phyloP scores from a whole-genome alignment of 1,140 invertebrate genomes.

The Aphaenogaster ashmeadi region DNA sequence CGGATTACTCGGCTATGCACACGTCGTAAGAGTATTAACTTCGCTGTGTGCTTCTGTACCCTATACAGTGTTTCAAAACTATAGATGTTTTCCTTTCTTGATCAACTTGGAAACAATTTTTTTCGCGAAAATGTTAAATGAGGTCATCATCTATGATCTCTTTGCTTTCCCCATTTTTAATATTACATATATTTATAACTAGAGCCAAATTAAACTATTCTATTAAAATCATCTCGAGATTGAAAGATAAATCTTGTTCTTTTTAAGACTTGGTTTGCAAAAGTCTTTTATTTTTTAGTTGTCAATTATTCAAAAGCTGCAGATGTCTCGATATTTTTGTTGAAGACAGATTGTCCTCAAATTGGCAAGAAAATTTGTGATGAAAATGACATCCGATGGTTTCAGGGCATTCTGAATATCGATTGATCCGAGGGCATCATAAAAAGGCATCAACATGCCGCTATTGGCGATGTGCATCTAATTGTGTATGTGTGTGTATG shows the following conservation, averaged over 20 bases:
- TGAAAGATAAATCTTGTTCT: not conserved
- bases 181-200: not conserved
- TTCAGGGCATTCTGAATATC: constrained; percentile 2
- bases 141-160: not conserved
- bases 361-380: not conserved
- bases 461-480: not conserved
- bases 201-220: not conserved
- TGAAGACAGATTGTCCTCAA: not conserved
- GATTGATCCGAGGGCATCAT: not conserved
- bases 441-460: not conserved
- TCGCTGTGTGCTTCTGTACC: not conserved
- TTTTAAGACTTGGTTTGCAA: not conserved
- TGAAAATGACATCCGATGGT: not conserved
- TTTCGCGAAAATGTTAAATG: not conserved
- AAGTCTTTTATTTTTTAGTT: not conserved
- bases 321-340: not conserved
- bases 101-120: not conserved
- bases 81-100: not conserved
- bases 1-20: constrained; percentile 58
- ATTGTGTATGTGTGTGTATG: not conserved
- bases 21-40: constrained; percentile 65
- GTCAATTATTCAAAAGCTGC: not conserved
- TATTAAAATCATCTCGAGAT: not conserved
- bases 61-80: constrained; percentile 14
- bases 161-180: not conserved